phyloP scores from a whole-genome alignment of 2,888 invertebrate species.

The Papilio protenor region DNA sequence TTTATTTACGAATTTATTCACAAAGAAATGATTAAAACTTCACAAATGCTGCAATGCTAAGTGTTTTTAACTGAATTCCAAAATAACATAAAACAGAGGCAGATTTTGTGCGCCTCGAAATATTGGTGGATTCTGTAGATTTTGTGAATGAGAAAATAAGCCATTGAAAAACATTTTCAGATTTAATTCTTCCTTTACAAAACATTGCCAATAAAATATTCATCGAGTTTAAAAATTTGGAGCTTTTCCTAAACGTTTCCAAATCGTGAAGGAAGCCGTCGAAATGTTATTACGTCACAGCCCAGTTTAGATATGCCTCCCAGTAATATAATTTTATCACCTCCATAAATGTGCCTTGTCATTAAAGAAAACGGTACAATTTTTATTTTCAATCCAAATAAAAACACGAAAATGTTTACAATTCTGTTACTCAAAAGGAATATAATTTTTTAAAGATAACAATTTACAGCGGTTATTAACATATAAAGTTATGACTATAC shows the following conservation, averaged over 20 bases:
- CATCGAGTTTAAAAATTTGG: conserved; percentile 8
- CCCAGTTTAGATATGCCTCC: conserved; percentile 7
- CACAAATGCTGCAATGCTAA: background rate
- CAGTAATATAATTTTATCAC: conserved; percentile 34
- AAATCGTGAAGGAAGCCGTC: conserved; percentile 23
- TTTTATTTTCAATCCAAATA: conserved; percentile 24
- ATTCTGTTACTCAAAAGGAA: background rate
- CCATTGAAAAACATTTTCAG: background rate
- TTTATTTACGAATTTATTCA: background rate
- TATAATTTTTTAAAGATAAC: background rate
- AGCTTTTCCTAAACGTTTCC: conserved; percentile 24
- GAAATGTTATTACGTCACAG: conserved; percentile 25
- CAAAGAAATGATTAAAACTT: background rate
- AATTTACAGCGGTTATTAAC: background rate
- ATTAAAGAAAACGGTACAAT: conserved; percentile 31
- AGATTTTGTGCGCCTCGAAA: too few relatives aligned
- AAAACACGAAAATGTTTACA: background rate
- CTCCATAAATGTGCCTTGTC: conserved; percentile 31
- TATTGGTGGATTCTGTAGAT: background rate
- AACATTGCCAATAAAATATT: background rate
- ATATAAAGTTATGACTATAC: background rate
- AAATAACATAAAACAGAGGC: background rate
- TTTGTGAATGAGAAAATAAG: background rate
- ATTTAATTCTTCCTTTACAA: background rate
- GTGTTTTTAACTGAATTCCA: background rate